Base-by-base conservation (phyloP, 2,888 invertebrate genomes). In the Xanthorhoe designata region DNA sequence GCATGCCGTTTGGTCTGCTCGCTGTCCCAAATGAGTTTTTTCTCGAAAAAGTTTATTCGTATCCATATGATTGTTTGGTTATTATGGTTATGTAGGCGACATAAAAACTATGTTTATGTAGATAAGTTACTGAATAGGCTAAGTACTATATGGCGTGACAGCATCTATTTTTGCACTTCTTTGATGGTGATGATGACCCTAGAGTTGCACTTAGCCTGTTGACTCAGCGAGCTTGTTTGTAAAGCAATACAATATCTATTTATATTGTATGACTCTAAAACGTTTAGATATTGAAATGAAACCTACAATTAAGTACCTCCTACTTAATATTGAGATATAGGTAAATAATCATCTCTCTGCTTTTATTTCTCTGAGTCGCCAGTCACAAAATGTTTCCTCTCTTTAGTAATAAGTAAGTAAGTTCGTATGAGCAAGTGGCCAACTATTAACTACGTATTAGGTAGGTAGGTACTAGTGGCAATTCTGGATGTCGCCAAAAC, bases 131-230 rank as follows among this genome's bases (percentile, higher is more conserved):
- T 42, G 38, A 13, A 13, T 42, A 42, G 38, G 8, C 35, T 35
- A 35, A 35, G 35, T 35, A 35, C 35, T 13, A 13, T 42, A 42
- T 42, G 13, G 38, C 38, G 38, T 42, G 38, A 42, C 38, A 4
- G 38, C 38, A 38, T 54, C 50, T 62, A 62, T 56, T 29, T 42
- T 19, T 62, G 42, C 54, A 56, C 56, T 61, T 61, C 60, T 55
- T 51, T 56, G 47, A 38, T 60, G 50, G n/a, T n/a, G n/a, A n/a
- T 60, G 64, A 60, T 56, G 64, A 65, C 60, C 56, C 65, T 57
- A 47, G 50, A 17, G 29, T 10, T 15, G 13, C 57, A 58, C 57
- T 66, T 29, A 47, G 38, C 61, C 7, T 53, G 38, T 61, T 66
- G 45, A 50, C 58, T 29, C 18, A 13, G 38, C 3, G 2, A 50